Base-by-base conservation (phyloP, 2,797 vertebrate species). In the Characodon lateralis region DNA sequence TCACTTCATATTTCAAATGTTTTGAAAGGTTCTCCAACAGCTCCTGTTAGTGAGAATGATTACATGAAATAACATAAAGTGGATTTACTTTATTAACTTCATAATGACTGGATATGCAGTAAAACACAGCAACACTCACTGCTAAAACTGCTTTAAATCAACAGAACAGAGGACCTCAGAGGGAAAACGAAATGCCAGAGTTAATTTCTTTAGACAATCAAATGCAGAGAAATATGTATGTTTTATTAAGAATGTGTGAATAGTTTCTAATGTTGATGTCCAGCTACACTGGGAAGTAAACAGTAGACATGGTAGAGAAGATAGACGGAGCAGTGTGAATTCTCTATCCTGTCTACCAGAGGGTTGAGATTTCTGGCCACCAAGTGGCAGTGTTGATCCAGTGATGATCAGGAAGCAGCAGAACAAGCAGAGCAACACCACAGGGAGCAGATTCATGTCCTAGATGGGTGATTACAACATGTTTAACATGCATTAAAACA, bases 351-450 rank as follows among this genome's bases (percentile, higher is more conserved):
- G 78, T 13, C 26, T 82, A 14, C 56, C 68, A 81, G 84, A 81
- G 83, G 88, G 73, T 76, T 46, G 84, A 50, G 48, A 76, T 7
- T 39, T 82, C 26, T 77, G 12, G 80, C 92, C 95, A 95, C 95
- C 91, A 79, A 94, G 95, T 90, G 95, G 95, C 95, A 95, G 95
- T 95, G 89, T 95, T 93, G 90, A 80, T 91, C 90, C 89, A 94
- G 82, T 69, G 83, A 91, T 94, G 78, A 74, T 13, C 14, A 51
- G 18, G 43, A 69, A 73, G 13, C 71, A 14, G 71, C 70, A 20
- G 61, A 73, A 24, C 59, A 26, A 7, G 63, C 71, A 77, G 66
- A 68, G 48, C 8, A 0, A 58, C 84, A 76, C 61, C 50, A 50
- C 16, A 43, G 71, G 73, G 81, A 90, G 79, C 71, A 26, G 12